Evolutionary conservation across 2,888 invertebrate species (phyloP).

Genomic region (Eupithecia subfuscata): DNA sequence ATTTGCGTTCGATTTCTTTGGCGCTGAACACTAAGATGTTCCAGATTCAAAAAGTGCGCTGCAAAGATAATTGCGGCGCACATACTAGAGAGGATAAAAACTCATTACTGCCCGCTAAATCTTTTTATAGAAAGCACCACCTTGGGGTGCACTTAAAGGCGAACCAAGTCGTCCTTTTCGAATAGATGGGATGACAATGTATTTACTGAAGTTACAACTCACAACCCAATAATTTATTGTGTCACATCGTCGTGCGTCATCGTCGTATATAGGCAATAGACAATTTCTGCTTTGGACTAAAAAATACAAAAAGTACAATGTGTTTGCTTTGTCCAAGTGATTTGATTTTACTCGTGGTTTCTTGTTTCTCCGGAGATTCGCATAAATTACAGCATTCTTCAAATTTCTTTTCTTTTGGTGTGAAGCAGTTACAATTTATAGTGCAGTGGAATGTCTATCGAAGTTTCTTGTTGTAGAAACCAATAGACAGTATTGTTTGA

Average conservation of each 20-base stretch:
- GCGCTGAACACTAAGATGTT: no score
- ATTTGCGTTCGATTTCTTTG: no score
- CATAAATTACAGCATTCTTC: conserved; percentile 67
- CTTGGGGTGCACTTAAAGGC: no score
- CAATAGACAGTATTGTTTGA: not conserved
- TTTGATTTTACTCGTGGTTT: conserved; percentile 51
- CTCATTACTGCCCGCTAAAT: no score
- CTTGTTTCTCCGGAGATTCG: conserved; percentile 65
- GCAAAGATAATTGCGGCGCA: no score
- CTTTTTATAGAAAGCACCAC: no score
- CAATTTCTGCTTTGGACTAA: not conserved
- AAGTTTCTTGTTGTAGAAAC: not conserved
- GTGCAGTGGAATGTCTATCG: conserved; percentile 49
- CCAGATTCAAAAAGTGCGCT: no score
- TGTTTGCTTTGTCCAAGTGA: conserved; percentile 19
- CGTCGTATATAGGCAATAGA: not conserved
- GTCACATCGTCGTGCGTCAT: not conserved
- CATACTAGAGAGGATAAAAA: no score
- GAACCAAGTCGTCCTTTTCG: no score
- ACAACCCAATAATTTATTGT: not conserved
- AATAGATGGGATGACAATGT: no score
- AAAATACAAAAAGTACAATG: conserved; percentile 14
- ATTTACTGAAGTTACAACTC: not conserved
- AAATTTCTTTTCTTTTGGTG: conserved; percentile 50
- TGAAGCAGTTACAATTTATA: conserved; percentile 62